A percentile compares a stretch with the other conserved stretches of the same genome.
phyloP scores from a whole-genome alignment of 1,140 invertebrate genomes.

The Zaprionus kolodkinae region DNA sequence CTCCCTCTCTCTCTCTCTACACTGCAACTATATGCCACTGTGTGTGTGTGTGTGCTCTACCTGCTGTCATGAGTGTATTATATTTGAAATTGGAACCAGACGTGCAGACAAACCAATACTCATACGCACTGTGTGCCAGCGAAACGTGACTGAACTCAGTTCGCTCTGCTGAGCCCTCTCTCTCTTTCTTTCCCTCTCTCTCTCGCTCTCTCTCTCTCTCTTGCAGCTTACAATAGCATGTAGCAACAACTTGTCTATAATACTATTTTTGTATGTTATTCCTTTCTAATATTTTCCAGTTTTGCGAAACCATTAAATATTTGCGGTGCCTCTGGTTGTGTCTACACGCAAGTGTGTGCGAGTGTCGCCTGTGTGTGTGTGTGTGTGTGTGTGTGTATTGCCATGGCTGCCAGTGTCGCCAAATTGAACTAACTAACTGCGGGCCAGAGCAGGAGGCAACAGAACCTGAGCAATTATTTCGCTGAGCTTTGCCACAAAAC shows the following conservation, averaged over 20 bases:
- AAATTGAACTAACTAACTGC: conserved; percentile 35
- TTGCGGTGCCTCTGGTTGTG: conserved; percentile 3
- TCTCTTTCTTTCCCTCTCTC: neutral
- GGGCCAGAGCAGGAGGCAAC: conserved; percentile 2
- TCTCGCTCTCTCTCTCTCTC: neutral
- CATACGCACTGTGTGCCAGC: conserved; percentile 3
- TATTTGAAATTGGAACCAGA: conserved; percentile 38
- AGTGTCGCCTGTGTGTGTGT: neutral
- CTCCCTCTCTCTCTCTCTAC: too few species aligned
- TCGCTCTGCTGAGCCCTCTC: neutral
- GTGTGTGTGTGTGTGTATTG: conserved; percentile 10
- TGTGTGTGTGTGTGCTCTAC: conserved; percentile 2
- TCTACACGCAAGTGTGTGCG: neutral
- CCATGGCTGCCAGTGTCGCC: conserved; percentile 19
- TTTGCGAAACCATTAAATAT: conserved; percentile 8
- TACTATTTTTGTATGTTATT: conserved; percentile 26
- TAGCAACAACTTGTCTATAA: conserved; percentile 13
- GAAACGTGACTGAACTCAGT: conserved; percentile 30
- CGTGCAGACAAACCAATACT: conserved; percentile 48
- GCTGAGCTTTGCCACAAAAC: conserved; percentile 11
- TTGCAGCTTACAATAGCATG: neutral
- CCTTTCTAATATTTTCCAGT: conserved; percentile 9
- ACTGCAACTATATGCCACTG: conserved; percentile 2
- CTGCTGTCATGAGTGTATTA: conserved; percentile 26
- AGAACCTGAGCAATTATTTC: conserved; percentile 30